Base-by-base conservation (phyloP, 92 coral and sea anemone species). In the Porites evermanni region DNA sequence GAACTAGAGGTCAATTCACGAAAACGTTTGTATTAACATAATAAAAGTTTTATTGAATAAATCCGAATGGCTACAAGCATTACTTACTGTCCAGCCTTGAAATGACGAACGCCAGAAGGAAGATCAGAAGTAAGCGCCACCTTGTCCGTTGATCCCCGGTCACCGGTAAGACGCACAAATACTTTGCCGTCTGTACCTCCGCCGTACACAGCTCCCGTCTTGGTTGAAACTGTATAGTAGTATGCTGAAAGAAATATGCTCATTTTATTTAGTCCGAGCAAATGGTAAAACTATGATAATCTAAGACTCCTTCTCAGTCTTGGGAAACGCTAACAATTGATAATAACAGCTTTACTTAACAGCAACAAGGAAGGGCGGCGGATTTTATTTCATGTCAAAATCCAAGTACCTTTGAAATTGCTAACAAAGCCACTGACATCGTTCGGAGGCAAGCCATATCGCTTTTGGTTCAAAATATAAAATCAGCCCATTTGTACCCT, bases 21-120 rank as follows among this genome's bases (percentile, higher is more conserved):
- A 38, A 38, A 38, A 38, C 47, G 47, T 38, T 38, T 38, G 6
- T 38, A 38, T 38, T 38, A 4, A 38, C 3, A 38, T 38, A 38
- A 38, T 38, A 38, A 38, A 3, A 38, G 47, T 38, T 38, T 3
- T 38, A 4, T 38, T 38, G 47, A 38, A 38, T 38, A 4, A 38
- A 38, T 38, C 47, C 47, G 7, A 38, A 38, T 3, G 47, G 47
- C 47, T 38, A 38, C 47, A 38, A 5, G 0, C 7, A 38, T 38
- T 38, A 80, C 93, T 95, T 89, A 95, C 98, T 94, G 95, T 82
- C 98, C 98, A 1, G 96, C 81, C 70, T 88, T 81, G 81, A 95
- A 95, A 88, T 95, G 93, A 18, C 86, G 88, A 8, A 88, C 87
- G 6, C 97, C 95, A 4, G 87, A 69, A 78, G 93, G 87, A 64